These are phyloP conservation scores for Hypselothyrea guttata DNA, from an alignment of 2,888 invertebrate species.

Conservation along the genomic window DNA sequence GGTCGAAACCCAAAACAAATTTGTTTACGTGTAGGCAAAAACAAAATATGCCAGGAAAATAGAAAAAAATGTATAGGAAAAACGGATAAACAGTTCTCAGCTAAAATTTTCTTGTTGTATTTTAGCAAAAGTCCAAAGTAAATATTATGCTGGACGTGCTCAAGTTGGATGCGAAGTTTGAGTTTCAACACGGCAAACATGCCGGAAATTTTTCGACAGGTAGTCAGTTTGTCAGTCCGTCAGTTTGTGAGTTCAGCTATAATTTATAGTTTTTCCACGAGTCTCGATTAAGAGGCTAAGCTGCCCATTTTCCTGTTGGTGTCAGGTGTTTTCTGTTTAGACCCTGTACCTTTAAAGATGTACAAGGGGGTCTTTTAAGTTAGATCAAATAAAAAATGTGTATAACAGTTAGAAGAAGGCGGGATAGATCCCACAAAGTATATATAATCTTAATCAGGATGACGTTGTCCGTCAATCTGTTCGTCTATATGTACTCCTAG, in stretches of 20 bases:
- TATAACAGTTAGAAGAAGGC: too few relatives aligned
- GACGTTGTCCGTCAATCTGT: too few relatives aligned
- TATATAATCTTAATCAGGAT: too few relatives aligned
- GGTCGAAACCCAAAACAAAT: slow-evolving; percentile 60
- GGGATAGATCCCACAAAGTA: too few relatives aligned
- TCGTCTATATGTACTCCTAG: too few relatives aligned
- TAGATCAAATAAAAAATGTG: too few relatives aligned
- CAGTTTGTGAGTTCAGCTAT: background rate
- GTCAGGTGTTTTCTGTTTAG: slow-evolving; percentile 61
- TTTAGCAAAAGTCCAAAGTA: slow-evolving; percentile 54
- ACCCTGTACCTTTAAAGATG: too few relatives aligned
- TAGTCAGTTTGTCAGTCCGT: slow-evolving; percentile 19
- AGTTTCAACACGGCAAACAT: slow-evolving; percentile 1
- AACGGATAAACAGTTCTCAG: background rate
- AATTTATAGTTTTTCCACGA: slow-evolving; percentile 57
- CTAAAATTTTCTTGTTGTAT: slow-evolving; percentile 16
- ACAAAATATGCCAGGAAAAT: background rate
- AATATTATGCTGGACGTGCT: slow-evolving; percentile 51
- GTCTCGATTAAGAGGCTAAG: slow-evolving; percentile 50
- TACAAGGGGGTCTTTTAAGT: too few relatives aligned
- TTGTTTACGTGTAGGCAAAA: slow-evolving; percentile 55
- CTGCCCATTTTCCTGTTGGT: slow-evolving; percentile 20
- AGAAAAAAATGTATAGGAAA: background rate
- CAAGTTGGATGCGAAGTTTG: background rate
- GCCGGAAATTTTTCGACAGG: slow-evolving; percentile 6